Base-by-base conservation (phyloP, 2,113 vertebrate species). In the Eidolon helvum region DNA sequence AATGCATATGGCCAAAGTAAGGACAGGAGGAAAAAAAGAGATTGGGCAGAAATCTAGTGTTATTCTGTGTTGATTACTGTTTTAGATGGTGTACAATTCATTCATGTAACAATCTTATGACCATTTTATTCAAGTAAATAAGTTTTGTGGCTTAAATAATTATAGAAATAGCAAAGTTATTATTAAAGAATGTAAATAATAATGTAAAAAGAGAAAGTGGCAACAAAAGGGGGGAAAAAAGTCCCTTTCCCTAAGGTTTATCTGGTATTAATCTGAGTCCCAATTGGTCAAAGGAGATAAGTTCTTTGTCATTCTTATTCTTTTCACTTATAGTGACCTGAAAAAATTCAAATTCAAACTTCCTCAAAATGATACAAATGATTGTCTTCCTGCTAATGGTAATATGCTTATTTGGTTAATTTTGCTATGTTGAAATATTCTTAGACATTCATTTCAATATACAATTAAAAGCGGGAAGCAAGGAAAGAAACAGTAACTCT, bases 391-490 rank as follows among this genome's bases (percentile, higher is more conserved):
- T 1, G 28, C 3, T 90, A 48, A 33, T 43, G 77, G 18, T n/a
- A 57, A 53, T 50, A 65, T 30, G 9, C 1, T 15, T 14, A 43
- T 38, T 75, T 92, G 26, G 66, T 79, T 66, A 18, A 61, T 66
- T 88, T 96, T 77, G 22, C 22, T 88, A 88, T 92, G 35, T 26
- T 87, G 53, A 69, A 92, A 92, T 74, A 78, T 16, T 78, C 71
- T 66, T 63, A 87, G 69, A 55, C 9, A 19, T 53, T 74, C 53
- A 72, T 53, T 90, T 80, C 53, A 75, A 72, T 57, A 78, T 14
- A 33, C 15, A 80, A 57, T 74, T 84, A 90, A 93, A 28, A 90
- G 26, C 28, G 78, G 26, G 24, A 1, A 79, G 22, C 21, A 28
- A 93, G 78, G 40, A 66, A 35, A 45, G 12, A 87, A 94, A 45